Evolutionary conservation across 2,113 vertebrate species (phyloP).

Genomic region (Phrynosoma blainvillii): DNA sequence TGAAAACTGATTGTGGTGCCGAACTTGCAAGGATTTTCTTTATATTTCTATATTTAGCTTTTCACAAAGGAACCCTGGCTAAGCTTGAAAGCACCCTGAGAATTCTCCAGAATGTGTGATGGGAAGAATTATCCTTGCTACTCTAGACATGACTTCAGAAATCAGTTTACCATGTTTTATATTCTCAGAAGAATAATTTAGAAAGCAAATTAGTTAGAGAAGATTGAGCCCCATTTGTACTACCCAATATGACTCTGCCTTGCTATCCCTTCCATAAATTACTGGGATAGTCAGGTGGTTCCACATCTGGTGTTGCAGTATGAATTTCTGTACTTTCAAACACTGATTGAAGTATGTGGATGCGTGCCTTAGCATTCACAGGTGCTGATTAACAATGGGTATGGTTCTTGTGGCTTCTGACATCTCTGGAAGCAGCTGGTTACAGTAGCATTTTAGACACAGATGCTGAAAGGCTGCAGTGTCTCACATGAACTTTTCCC

Average conservation of each 20-base stretch:
- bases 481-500: no score
- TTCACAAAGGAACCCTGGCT: not conserved
- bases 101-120: not conserved
- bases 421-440: not conserved
- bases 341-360: not conserved
- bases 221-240: no score
- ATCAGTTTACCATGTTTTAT: no score
- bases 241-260: not conserved
- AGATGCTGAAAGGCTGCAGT: no score
- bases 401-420: not conserved
- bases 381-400: not conserved
- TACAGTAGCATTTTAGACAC: no score
- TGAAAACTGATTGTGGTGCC: no score
- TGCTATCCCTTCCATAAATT: not conserved
- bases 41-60: not conserved
- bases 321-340: not conserved
- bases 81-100: not conserved
- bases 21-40: no score
- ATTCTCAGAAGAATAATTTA: no score
- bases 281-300: not conserved
- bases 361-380: not conserved
- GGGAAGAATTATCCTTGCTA: no score
- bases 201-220: not conserved
- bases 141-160: no score
- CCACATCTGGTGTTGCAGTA: not conserved